Evolutionary conservation across 64 coral and sea anemone genomes (phyloP).

Genomic region (Actinia tenebrosa): DNA sequence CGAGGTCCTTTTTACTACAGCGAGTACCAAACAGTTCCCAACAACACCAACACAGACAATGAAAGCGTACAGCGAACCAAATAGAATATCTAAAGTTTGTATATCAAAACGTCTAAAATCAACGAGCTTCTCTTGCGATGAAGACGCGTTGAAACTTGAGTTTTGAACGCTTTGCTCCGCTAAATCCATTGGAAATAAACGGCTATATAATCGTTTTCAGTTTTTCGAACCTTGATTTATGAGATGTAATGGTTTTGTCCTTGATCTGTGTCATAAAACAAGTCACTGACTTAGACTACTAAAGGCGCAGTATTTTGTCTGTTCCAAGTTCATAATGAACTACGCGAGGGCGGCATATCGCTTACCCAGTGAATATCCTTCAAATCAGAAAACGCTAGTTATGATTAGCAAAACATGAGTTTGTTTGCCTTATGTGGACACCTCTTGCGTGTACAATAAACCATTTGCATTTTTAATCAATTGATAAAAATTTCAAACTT

Average conservation of each 20-base stretch:
- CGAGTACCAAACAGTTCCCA: constrained; percentile 52
- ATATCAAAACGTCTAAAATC: constrained; percentile 34
- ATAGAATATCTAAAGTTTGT: constrained; percentile 31
- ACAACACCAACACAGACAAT: constrained; percentile 26
- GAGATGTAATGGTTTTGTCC: too few species aligned
- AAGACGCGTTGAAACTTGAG: not conserved
- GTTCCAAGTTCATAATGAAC: too few species aligned
- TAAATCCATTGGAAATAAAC: not conserved
- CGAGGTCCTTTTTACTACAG: constrained; percentile 42
- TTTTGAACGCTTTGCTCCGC: not conserved
- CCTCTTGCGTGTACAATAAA: not conserved
- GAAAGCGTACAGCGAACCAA: constrained; percentile 42
- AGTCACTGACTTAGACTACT: too few species aligned
- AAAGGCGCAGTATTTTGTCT: too few species aligned
- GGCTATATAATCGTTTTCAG: not conserved
- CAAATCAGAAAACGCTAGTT: not conserved
- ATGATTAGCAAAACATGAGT: not conserved
- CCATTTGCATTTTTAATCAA: constrained; percentile 3
- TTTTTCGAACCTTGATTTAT: not conserved
- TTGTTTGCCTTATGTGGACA: not conserved
- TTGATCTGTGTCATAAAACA: too few species aligned
- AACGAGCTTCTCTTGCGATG: not conserved
- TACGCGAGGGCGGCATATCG: not conserved
- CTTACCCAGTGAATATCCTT: not conserved
- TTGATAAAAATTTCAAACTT: not conserved